These are phyloP conservation scores for Diarsia mendica DNA, from an alignment of 2,888 invertebrate species.

Conservation along the genomic window DNA sequence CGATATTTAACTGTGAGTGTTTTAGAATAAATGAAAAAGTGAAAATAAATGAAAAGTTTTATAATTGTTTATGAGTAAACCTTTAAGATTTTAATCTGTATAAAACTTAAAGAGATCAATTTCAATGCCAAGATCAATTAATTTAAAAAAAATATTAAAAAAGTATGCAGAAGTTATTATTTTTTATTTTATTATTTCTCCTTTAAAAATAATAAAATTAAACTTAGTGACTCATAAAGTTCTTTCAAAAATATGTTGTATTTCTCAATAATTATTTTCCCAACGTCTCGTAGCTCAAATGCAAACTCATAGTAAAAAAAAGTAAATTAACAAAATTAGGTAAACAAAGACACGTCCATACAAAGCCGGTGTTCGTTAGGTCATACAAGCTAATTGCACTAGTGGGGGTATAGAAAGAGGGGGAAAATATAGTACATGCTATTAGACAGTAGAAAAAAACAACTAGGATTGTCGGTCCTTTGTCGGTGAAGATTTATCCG, in stretches of 20 bases:
- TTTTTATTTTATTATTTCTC: background rate
- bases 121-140: too few relatives aligned
- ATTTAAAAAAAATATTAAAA: too few relatives aligned
- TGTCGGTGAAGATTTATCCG: conserved; percentile 30
- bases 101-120: too few relatives aligned
- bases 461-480: conserved; percentile 38
- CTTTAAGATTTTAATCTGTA: background rate
- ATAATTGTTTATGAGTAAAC: background rate
- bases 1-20: background rate
- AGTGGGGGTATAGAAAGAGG: conserved; percentile 49
- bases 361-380: conserved; percentile 83
- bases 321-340: conserved; percentile 75
- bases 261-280: conserved; percentile 66
- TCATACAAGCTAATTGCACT: conserved; percentile 69
- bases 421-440: conserved; percentile 69
- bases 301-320: conserved; percentile 83
- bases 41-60: too few relatives aligned
- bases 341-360: conserved; percentile 81
- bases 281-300: conserved; percentile 85
- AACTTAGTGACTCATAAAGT: background rate
- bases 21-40: background rate
- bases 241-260: background rate
- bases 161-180: too few relatives aligned
- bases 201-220: background rate
- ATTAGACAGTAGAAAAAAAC: conserved; percentile 64